Base-by-base conservation (phyloP, 2,113 vertebrate species). In the Gallinago jamesoni region DNA sequence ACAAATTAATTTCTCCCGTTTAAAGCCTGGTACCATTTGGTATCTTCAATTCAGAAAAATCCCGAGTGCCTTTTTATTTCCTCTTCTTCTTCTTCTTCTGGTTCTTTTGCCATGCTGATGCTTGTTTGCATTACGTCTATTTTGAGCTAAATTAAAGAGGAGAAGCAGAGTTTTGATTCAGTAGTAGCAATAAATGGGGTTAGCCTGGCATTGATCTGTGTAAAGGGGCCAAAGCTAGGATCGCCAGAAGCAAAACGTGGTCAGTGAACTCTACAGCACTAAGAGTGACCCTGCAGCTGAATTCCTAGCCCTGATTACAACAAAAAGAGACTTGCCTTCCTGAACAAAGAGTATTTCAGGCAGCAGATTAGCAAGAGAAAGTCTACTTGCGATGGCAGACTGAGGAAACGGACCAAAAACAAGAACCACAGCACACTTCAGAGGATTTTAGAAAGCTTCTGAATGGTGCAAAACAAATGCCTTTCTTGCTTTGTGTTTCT, bases 261-360 rank as follows among this genome's bases (percentile, higher is more conserved):
- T 92, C 96, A 96, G 94, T 97, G 96, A 97, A 98, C 96, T 97
- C 96, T 53, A 69, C 79, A 86, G 93, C 79, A 89, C 91, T 70
- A 95, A 66, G 63, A 66, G 75, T 81, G 92, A 97, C 88, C 89
- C 96, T 76, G 50, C 82, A 93, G 95, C 90, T 93, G 94, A 95
- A 84, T 94, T 77, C 82, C 78, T 75, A 89, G 95, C 64, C 81
- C 91, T 83, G 70, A 79, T 68, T 86, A 89, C 89, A 97, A 94
- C 88, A 91, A 85, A 94, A 96, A 95, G 67, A 90, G 88, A 91
- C 82, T 93, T 77, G 78, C 86, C 72, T 94, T 95, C 90, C 50
- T 8, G 90, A 95, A 97, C 87, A 93, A 96, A 95, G 89, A 93
- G 48, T 89, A 72, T 90, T 95, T 96, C 79, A 93, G 85, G 90